phyloP scores from a whole-genome alignment of 2,113 vertebrate species.

The Neopipo cinnamomea region DNA sequence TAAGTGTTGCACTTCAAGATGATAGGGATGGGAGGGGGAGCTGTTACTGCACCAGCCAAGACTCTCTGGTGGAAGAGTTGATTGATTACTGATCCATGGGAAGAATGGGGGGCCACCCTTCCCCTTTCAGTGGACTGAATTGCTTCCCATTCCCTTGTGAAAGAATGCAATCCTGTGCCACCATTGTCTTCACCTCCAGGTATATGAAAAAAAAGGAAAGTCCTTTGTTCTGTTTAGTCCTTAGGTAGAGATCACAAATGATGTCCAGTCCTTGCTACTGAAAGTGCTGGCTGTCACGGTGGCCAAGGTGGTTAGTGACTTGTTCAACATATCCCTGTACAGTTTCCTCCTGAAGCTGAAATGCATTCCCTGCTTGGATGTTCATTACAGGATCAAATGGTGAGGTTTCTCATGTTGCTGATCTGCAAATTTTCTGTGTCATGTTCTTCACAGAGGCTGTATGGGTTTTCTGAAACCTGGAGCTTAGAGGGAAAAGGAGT shows the following conservation, averaged over 20 bases:
- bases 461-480: background rate
- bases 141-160: background rate
- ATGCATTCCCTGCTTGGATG: constrained; percentile 44
- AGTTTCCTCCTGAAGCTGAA: constrained; percentile 48
- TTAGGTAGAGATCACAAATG: constrained; percentile 56
- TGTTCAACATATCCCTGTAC: background rate
- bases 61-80: background rate
- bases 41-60: constrained; percentile 6
- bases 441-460: background rate
- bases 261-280: constrained; percentile 43
- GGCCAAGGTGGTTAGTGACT: constrained; percentile 31
- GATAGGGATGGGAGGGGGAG: background rate
- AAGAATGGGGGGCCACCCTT: background rate
- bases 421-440: background rate
- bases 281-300: constrained; percentile 34
- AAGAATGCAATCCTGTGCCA: background rate
- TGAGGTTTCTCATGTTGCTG: background rate
- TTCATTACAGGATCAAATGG: background rate
- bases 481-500: background rate
- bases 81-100: background rate
- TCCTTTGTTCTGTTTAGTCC: background rate
- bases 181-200: background rate
- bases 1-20: background rate
- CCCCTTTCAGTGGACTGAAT: background rate
- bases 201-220: background rate